Evolutionary conservation across 2,113 vertebrate genomes (phyloP).

Genomic region (Suricata suricatta): DNA sequence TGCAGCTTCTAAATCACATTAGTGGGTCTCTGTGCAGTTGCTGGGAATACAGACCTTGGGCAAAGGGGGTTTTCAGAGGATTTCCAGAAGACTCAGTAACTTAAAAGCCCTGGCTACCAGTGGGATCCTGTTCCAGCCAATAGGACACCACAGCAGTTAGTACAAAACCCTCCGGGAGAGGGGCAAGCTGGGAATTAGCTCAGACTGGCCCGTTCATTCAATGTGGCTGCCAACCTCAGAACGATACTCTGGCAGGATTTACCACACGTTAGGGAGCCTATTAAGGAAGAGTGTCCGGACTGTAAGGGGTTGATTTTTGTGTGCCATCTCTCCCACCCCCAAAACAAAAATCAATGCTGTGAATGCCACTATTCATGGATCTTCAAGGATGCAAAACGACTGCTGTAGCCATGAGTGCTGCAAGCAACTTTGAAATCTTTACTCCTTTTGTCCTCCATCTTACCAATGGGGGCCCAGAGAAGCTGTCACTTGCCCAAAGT

Average conservation of each 20-base stretch:
- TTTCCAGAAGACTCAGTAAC: background rate
- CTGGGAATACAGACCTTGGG: background rate
- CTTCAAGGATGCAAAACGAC: background rate
- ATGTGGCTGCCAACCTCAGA: background rate
- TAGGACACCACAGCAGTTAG: no score
- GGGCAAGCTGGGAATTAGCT: background rate
- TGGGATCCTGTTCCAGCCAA: background rate
- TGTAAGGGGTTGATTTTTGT: background rate
- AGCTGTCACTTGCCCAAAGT: background rate
- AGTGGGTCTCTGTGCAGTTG: background rate
- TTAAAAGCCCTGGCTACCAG: background rate
- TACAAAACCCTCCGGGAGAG: background rate
- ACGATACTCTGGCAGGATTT: background rate
- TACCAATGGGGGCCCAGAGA: background rate
- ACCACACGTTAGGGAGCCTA: background rate
- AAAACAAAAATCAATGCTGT: background rate
- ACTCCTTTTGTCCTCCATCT: background rate
- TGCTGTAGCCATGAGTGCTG: background rate
- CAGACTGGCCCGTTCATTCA: background rate
- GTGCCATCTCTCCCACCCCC: background rate
- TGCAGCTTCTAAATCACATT: background rate
- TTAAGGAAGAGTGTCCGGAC: background rate
- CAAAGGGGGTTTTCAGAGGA: background rate
- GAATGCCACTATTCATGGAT: background rate
- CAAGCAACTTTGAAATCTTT: background rate